Conservation (phyloP, 2,888 invertebrate genomes). For the Drosophila recens region DNA sequence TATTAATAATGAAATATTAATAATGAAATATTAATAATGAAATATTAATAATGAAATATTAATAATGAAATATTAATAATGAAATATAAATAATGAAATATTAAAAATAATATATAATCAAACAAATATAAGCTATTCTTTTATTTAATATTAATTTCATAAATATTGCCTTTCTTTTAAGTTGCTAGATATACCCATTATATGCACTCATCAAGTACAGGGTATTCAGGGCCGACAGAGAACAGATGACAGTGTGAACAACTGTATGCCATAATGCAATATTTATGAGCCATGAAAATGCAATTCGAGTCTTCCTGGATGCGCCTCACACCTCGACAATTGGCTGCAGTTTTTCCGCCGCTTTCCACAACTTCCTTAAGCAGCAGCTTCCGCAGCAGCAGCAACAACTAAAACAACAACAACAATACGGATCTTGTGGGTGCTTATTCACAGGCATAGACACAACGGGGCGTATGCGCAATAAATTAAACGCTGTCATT, state of each 20-base stretch:
- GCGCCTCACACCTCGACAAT: slow-evolving; percentile 47
- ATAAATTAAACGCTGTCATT: slow-evolving; percentile 78
- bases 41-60: no score
- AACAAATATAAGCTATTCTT: no score
- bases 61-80: no score
- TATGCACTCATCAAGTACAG: not conserved
- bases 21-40: no score
- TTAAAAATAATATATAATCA: no score
- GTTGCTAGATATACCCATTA: slow-evolving; percentile 1
- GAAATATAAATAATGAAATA: no score
- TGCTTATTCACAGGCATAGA: slow-evolving; percentile 39
- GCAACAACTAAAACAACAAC: slow-evolving; percentile 4
- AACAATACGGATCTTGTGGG: slow-evolving; percentile 53
- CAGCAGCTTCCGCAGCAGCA: slow-evolving; percentile 65
- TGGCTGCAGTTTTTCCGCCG: slow-evolving; percentile 39
- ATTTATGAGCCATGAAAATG: slow-evolving; percentile 81
- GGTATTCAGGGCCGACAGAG: slow-evolving; percentile 1
- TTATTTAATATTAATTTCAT: no score
- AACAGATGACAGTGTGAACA: slow-evolving; percentile 36
- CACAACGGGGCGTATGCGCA: slow-evolving; percentile 77
- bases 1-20: no score
- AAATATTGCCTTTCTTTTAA: no score
- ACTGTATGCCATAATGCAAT: slow-evolving; percentile 51
- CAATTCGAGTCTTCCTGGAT: slow-evolving; percentile 54
- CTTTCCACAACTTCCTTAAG: slow-evolving; percentile 62